Evolutionary conservation across 2,113 vertebrate genomes (phyloP), one percentile per base, ranked within the genome.

Genomic region (Platysteira castanea): DNA sequence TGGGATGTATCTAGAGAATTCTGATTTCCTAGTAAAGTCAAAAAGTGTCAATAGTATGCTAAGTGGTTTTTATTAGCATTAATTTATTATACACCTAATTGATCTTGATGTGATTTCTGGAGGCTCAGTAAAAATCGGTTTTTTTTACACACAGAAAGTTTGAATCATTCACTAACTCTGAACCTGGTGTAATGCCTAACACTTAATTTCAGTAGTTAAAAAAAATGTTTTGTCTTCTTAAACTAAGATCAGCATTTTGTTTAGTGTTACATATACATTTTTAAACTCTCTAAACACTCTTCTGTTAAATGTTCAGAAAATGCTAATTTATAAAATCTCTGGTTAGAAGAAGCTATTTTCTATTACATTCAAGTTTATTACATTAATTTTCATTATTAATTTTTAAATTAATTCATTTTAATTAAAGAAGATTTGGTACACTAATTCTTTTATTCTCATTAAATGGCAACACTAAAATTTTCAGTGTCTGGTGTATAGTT

Each of bases 341-440:
- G 18, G 5, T 53, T 86, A 90, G 30, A 93, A 82, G 57, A 80
- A 77, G 30, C 11, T 90, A 54, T 90, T 93, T 96, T 83, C 54
- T 24, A 54, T 42, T 71, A 54, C 73, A 70, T 91, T 84, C 11
- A 87, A 31, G 11, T 84, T 91, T 76, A 95, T 84, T 63, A 12
- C 31, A 44, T 56, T 79, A n/a, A 28, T 82, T 92, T 84, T 91
- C 49, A 47, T 82, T 47, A 69, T 37, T 71, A 28, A 61, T 73
- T 87, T 96, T 60, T 59, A 68, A 93, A 84, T 92, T 84, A 87
- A 68, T 93, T 96, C 1, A 47, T 79, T 87, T 54, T 88, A 94
- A 87, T 94, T 97, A 82, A 68, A 83, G 54, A 93, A 70, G 67
- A 91, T 90, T 47, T 74, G 82, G 79, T 78, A 88, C 85, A 88